These are phyloP conservation scores for Ploceus nigricollis DNA, from an alignment of 2,113 vertebrate species.

Conservation along the genomic window DNA sequence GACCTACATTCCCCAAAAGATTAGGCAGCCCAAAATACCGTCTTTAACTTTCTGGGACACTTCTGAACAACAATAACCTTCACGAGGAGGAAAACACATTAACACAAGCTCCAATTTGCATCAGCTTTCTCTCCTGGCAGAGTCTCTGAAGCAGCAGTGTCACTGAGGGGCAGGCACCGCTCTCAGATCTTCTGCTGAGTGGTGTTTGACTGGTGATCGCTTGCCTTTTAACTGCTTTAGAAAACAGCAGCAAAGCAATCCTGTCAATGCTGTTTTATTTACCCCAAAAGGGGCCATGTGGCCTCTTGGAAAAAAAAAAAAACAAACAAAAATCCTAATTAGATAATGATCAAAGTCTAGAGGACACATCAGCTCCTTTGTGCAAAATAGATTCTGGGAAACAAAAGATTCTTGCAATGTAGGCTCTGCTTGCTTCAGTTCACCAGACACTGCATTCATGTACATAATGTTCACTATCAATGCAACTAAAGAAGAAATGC, in stretches of 20 bases:
- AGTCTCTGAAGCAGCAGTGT: not conserved
- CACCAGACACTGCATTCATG: accelerated
- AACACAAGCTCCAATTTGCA: not conserved
- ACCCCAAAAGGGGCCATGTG: not conserved
- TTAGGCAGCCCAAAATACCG: not conserved
- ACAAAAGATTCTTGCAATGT: not conserved
- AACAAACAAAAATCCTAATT: not conserved
- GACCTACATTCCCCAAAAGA: constrained; percentile 30
- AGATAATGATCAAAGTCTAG: not conserved
- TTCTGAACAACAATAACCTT: not conserved
- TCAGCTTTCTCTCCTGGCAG: not conserved
- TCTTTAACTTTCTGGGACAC: constrained; percentile 9
- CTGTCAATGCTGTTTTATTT: not conserved
- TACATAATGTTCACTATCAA: not conserved
- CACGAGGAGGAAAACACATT: not conserved
- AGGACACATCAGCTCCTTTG: not conserved
- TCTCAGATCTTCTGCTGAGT: not conserved
- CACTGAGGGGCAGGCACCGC: not conserved
- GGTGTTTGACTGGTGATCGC: not conserved
- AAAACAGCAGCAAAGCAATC: not conserved
- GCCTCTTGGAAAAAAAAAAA: not conserved
- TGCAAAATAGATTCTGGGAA: not conserved
- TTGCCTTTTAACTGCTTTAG: not conserved
- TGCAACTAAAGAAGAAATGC: not conserved
- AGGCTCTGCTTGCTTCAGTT: not conserved